These are phyloP conservation scores for Gobio occitaniae DNA, from an alignment of 2,797 vertebrate genomes.

Conservation along the genomic window DNA sequence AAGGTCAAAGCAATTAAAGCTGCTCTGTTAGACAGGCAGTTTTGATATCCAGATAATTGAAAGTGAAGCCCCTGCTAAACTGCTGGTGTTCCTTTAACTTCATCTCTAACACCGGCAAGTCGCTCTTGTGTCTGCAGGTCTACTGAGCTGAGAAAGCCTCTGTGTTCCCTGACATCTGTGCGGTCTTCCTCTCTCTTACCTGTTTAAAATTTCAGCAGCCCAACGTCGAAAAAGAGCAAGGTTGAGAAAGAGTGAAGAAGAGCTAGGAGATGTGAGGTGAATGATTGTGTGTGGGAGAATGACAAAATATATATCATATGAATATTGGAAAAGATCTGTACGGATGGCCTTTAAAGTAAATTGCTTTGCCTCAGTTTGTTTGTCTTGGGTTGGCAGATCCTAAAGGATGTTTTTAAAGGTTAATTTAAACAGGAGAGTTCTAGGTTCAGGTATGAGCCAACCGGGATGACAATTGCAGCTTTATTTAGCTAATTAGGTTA, in stretches of 20 bases:
- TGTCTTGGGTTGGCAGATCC: constrained; percentile 6
- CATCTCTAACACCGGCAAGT: not conserved
- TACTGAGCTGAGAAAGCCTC: not conserved
- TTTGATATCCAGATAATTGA: constrained; percentile 65
- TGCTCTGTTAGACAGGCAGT: constrained; percentile 54
- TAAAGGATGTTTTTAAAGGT: constrained; percentile 1
- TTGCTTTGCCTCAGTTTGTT: constrained; percentile 38
- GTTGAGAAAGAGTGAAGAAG: not conserved
- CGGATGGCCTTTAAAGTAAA: constrained; percentile 30
- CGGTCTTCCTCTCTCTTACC: not conserved
- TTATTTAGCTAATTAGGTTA: constrained; percentile 42
- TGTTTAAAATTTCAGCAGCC: constrained; percentile 29
- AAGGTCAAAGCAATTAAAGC: constrained; percentile 60
- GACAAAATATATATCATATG: constrained; percentile 39
- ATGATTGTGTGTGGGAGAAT: constrained; percentile 2
- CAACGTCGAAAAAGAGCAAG: not conserved
- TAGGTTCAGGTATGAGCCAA: constrained; percentile 27
- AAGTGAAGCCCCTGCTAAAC: constrained; percentile 65
- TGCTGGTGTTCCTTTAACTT: constrained; percentile 35
- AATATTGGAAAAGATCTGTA: constrained; percentile 23
- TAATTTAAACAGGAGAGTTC: constrained; percentile 37
- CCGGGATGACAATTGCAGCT: constrained; percentile 9
- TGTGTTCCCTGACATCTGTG: not conserved
- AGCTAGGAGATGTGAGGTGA: not conserved
- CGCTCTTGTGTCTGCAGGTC: not conserved